Conservation (phyloP, 2,888 invertebrate genomes). For the Callinectes sapidus region DNA sequence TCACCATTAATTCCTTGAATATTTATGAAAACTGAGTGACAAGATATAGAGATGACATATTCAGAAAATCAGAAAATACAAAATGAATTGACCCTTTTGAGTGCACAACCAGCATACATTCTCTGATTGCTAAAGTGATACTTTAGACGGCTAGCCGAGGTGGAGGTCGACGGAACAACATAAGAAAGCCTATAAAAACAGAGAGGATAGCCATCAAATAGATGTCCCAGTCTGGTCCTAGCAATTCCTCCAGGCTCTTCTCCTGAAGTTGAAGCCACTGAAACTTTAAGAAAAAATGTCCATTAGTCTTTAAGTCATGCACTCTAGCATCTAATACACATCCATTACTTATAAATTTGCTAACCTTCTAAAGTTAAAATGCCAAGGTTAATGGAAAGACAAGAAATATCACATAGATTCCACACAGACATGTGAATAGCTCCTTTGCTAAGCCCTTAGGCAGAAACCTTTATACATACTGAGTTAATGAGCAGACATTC, state of each 20-base stretch:
- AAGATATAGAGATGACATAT: background rate
- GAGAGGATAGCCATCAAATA: conserved; percentile 90
- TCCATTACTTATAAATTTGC: background rate
- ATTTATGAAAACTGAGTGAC: background rate
- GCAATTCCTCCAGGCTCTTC: conserved; percentile 80
- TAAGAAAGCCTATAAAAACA: conserved; percentile 87
- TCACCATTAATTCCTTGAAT: background rate
- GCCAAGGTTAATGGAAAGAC: no score
- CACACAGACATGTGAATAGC: no score
- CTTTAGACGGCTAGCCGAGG: conserved; percentile 46
- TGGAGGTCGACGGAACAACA: conserved; percentile 86
- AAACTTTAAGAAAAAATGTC: conserved; percentile 76
- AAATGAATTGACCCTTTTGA: background rate
- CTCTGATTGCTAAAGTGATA: background rate
- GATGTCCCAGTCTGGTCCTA: conserved; percentile 95
- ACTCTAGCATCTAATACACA: background rate
- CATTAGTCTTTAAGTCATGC: background rate
- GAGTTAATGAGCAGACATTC: no score
- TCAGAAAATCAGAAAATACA: conserved; percentile 13
- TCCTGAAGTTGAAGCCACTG: conserved; percentile 65
- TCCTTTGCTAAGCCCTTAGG: no score
- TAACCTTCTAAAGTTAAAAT: no score
- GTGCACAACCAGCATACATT: background rate
- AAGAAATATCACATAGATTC: no score
- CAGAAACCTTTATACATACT: no score